Conservation (phyloP, 2,113 vertebrate species). For the Poicephalus gulielmi region DNA sequence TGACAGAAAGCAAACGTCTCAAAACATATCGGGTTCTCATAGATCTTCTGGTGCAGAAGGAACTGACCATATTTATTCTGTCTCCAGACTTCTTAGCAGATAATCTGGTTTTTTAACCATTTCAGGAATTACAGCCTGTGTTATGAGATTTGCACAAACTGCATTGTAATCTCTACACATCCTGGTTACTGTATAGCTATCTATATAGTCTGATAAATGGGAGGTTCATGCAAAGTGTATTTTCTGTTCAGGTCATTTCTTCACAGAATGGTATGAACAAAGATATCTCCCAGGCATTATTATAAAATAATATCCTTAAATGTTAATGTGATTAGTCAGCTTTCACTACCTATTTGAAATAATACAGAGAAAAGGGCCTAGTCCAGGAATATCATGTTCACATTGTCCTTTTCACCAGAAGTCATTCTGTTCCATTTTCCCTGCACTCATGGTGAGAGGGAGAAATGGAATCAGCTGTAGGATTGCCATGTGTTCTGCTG, state of each 20-base stretch:
- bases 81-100: background rate
- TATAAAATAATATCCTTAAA: background rate
- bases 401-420: background rate
- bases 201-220: background rate
- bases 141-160: background rate
- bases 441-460: background rate
- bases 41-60: background rate
- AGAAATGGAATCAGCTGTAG: background rate
- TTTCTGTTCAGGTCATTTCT: background rate
- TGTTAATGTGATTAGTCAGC: background rate
- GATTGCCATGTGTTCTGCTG: background rate
- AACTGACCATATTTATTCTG: background rate
- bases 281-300: background rate
- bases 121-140: background rate
- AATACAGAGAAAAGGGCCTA: background rate
- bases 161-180: background rate
- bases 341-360: constrained; percentile 12
- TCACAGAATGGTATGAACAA: background rate
- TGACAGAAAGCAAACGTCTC: background rate
- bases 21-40: background rate
- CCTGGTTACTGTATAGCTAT: background rate
- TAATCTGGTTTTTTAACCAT: background rate
- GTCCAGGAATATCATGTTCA: background rate
- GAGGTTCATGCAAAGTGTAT: background rate
- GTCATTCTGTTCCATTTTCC: background rate